phyloP scores from a whole-genome alignment of 2,113 vertebrate genomes.

The Regulus satrapa region DNA sequence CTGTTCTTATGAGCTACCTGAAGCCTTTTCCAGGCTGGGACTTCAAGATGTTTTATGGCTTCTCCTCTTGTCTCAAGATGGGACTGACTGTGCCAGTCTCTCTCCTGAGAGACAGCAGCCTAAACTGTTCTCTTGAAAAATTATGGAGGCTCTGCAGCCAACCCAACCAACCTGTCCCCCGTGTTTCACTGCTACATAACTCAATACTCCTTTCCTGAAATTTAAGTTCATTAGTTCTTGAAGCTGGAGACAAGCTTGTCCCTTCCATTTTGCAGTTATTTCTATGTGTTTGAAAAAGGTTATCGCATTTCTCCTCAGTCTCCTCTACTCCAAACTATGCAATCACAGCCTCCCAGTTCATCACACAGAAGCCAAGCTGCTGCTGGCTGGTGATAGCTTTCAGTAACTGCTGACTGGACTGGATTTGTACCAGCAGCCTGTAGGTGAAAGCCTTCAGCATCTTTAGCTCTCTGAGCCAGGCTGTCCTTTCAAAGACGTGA shows the following conservation, averaged over 20 bases:
- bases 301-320: background rate
- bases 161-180: background rate
- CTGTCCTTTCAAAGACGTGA: background rate
- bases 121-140: background rate
- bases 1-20: background rate
- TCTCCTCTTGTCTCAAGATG: background rate
- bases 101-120: background rate
- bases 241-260: background rate
- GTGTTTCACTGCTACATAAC: background rate
- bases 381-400: constrained; percentile 12
- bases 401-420: constrained; percentile 2
- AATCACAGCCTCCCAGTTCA: constrained; percentile 2
- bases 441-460: background rate
- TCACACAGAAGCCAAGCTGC: background rate
- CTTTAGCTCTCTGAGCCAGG: background rate
- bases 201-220: background rate
- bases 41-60: rapidly evolving
- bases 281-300: background rate
- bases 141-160: background rate
- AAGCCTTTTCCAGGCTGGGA: background rate
- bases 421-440: constrained; percentile 1
- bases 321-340: background rate
- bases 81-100: background rate
- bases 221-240: background rate
- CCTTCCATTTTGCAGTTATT: background rate